These are phyloP conservation scores for Macquaria australasica DNA, from an alignment of 2,113 vertebrate species.

Conservation along the genomic window DNA sequence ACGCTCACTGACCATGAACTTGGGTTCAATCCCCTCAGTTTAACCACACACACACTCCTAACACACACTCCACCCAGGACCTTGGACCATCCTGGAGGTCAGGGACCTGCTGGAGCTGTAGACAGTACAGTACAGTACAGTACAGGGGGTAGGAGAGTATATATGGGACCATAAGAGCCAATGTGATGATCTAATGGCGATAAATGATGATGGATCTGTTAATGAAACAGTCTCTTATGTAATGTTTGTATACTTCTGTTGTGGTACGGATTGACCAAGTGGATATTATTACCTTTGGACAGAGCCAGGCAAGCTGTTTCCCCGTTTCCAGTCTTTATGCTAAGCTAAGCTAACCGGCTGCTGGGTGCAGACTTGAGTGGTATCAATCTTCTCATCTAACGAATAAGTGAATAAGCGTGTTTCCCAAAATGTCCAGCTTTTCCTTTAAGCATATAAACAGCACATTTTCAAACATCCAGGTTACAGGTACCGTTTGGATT, in stretches of 20 bases:
- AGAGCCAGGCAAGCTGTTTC: not conserved
- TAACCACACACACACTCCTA: not conserved
- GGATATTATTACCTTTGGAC: not conserved
- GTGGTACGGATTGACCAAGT: not conserved
- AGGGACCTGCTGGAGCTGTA: not conserved
- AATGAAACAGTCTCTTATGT: not conserved
- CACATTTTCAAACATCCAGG: not conserved
- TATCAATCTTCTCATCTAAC: not conserved
- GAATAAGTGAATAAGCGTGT: too few relatives aligned
- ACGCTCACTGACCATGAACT: constrained; percentile 19
- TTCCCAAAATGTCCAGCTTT: too few relatives aligned
- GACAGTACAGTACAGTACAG: too few relatives aligned
- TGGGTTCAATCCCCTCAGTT: constrained; percentile 26
- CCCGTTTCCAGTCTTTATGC: too few relatives aligned
- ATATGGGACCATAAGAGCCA: too few relatives aligned
- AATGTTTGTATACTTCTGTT: not conserved
- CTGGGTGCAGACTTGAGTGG: not conserved
- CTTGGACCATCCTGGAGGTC: not conserved
- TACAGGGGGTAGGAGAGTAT: not conserved
- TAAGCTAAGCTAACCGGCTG: not conserved
- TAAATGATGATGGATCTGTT: not conserved
- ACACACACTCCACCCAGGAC: not conserved
- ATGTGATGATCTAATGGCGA: not conserved
- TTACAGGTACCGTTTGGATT: not conserved
- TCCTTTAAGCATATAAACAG: not conserved